phyloP scores from a whole-genome alignment of 64 coral and sea anemone species.

The Stylophora pistillata region DNA sequence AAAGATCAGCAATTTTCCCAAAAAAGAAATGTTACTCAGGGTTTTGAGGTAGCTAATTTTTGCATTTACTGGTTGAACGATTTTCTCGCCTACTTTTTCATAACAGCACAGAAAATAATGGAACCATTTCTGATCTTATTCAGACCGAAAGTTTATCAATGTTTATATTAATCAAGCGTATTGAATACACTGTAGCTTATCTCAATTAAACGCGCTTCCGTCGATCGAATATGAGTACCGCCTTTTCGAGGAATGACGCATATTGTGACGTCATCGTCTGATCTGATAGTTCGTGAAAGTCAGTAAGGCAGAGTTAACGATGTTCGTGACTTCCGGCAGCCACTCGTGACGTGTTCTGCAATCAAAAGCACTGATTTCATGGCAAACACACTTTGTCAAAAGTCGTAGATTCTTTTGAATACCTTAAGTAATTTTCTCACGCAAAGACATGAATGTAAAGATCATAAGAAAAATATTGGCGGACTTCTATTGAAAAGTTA shows the following conservation, averaged over 20 bases:
- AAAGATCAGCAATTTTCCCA: too few species aligned
- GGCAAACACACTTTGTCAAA: background rate
- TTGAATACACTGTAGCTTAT: too few species aligned
- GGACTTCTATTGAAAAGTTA: background rate
- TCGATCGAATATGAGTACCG: background rate
- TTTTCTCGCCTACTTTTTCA: too few species aligned
- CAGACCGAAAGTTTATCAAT: too few species aligned
- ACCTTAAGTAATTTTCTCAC: too few species aligned
- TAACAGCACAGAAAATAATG: too few species aligned
- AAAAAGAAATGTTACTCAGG: too few species aligned
- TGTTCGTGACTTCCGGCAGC: conserved; percentile 46
- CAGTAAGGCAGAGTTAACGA: background rate
- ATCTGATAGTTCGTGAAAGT: background rate
- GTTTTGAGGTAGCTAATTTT: too few species aligned
- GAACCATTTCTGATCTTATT: too few species aligned
- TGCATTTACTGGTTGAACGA: too few species aligned
- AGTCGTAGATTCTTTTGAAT: background rate
- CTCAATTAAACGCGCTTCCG: background rate
- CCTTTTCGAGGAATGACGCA: background rate
- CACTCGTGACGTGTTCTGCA: conserved; percentile 17
- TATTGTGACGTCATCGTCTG: background rate
- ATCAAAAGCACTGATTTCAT: background rate
- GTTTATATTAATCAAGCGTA: too few species aligned
- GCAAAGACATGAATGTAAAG: background rate
- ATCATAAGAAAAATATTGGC: background rate